phyloP scores from a whole-genome alignment of 2,113 vertebrate genomes.

The Ramphastos sulfuratus region DNA sequence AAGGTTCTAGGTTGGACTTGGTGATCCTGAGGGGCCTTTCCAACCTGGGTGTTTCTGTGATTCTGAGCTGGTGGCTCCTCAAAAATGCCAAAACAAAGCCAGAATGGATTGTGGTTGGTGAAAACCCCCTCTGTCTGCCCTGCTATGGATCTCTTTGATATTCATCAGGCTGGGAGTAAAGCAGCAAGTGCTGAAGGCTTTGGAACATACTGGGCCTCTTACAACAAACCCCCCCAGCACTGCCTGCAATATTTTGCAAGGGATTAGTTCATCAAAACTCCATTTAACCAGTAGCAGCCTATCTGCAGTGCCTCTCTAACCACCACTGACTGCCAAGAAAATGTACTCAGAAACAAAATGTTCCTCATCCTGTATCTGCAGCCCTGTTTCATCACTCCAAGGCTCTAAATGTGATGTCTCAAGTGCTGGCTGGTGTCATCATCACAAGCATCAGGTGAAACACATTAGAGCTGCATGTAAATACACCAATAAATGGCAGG shows the following conservation, averaged over 20 bases:
- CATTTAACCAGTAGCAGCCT: background rate
- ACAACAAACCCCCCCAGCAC: background rate
- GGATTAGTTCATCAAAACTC: background rate
- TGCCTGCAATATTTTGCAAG: background rate
- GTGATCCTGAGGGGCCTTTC: too few species aligned
- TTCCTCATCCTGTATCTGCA: background rate
- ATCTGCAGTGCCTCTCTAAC: background rate
- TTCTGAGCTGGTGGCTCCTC: background rate
- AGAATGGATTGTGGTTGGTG: background rate
- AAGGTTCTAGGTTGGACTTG: too few species aligned
- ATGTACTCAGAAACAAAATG: background rate
- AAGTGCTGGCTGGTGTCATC: background rate
- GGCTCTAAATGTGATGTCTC: background rate
- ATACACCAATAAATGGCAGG: background rate
- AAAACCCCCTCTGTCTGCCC: background rate
- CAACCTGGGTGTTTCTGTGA: too few species aligned
- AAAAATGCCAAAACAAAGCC: background rate
- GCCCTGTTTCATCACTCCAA: background rate
- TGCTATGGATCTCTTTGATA: background rate
- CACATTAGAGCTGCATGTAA: background rate
- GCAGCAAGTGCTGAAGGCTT: background rate
- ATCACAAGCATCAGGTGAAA: background rate
- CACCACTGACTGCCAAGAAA: background rate
- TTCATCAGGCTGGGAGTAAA: background rate
- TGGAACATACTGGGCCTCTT: too few species aligned